Conservation (phyloP, 2,113 vertebrate genomes). For the Coturnix japonica region DNA sequence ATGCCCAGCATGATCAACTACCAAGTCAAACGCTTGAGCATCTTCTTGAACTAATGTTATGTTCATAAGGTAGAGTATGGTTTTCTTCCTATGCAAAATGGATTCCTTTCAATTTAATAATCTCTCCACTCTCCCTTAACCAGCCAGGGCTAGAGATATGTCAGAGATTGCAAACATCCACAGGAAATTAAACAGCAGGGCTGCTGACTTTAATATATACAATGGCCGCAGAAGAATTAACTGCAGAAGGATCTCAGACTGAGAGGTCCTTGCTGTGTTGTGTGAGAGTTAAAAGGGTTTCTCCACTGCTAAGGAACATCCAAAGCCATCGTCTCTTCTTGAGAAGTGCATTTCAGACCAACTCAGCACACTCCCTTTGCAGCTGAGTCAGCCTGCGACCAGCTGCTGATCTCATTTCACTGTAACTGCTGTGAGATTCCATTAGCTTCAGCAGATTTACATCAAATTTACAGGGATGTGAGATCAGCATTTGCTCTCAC, state of each 20-base stretch:
- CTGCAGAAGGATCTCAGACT: neutral
- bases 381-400: slow-evolving; percentile 46
- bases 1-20: neutral
- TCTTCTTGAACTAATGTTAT: neutral
- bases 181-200: slow-evolving; percentile 34
- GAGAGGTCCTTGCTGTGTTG: neutral
- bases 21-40: neutral
- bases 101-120: neutral
- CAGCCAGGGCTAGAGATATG: neutral
- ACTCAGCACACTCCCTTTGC: neutral
- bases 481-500: slow-evolving; percentile 45
- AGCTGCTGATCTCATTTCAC: slow-evolving; percentile 59
- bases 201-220: neutral
- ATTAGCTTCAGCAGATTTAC: slow-evolving; percentile 61
- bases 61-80: neutral
- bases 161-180: neutral
- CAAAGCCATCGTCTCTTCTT: neutral
- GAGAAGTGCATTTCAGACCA: slow-evolving; percentile 34
- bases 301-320: slow-evolving; percentile 1
- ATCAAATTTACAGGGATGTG: slow-evolving; percentile 31
- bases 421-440: slow-evolving; percentile 31
- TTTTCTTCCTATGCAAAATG: slow-evolving; percentile 3
- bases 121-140: neutral
- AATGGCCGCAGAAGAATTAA: neutral
- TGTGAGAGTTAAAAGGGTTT: neutral